Conservation (phyloP, 1,140 invertebrate genomes). For the Tetragonula clypearis region DNA sequence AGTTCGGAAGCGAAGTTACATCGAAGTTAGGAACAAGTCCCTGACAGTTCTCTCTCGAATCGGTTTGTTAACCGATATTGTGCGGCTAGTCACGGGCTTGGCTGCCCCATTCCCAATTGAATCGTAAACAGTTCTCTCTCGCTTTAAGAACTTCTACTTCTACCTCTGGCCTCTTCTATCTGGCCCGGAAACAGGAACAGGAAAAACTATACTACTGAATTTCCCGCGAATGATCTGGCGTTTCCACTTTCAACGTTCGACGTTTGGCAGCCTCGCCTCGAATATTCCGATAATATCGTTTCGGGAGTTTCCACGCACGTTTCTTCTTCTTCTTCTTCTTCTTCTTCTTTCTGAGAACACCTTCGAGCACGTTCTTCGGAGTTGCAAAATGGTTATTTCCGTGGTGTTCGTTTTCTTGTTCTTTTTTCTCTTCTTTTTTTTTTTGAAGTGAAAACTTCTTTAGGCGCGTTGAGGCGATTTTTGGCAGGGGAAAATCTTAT, state of each 20-base stretch:
- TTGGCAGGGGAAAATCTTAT: no score
- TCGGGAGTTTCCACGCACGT: neutral
- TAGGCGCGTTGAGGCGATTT: no score
- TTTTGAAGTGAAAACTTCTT: no score
- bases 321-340: neutral
- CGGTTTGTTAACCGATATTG: slow-evolving; percentile 49
- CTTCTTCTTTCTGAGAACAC: no score
- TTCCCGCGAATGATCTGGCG: neutral
- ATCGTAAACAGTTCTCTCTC: slow-evolving; percentile 12
- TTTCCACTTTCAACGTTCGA: neutral
- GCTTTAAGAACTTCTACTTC: slow-evolving; percentile 15
- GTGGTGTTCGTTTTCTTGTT: no score
- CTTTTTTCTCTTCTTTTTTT: no score
- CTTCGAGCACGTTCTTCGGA: no score
- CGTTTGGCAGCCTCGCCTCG: no score
- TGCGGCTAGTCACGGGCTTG: neutral
- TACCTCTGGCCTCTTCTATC: no score
- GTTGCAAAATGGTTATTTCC: no score
- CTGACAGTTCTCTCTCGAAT: slow-evolving; percentile 27
- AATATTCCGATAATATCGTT: neutral
- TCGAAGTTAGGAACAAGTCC: slow-evolving; percentile 28
- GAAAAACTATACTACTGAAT: neutral
- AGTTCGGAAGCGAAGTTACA: slow-evolving; percentile 29
- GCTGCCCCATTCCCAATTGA: neutral
- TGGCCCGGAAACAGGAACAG: no score